phyloP scores from a whole-genome alignment of 2,113 vertebrate genomes.

The Triplophysa dalaica region DNA sequence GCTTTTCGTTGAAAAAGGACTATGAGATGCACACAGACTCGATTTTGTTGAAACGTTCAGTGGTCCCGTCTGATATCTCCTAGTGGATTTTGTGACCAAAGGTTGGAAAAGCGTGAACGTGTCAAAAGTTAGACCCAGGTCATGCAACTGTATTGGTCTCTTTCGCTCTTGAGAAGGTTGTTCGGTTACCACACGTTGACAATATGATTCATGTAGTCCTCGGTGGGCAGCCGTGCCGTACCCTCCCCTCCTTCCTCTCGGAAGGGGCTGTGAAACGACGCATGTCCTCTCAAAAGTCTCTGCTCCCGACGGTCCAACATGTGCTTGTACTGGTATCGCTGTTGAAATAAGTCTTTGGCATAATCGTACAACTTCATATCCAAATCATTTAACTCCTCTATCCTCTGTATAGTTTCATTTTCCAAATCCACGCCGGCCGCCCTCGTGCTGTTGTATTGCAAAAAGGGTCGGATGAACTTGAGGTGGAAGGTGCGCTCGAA shows the following conservation, averaged over 20 bases:
- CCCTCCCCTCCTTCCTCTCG: constrained; percentile 53
- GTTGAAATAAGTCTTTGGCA: constrained; percentile 95
- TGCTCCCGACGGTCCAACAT: constrained; percentile 92
- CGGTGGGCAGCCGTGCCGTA: constrained; percentile 85
- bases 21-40: not conserved
- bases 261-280: constrained; percentile 66
- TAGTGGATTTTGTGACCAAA: not conserved
- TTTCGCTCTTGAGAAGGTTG: constrained; percentile 38
- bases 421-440: constrained; percentile 93
- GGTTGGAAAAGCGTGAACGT: not conserved
- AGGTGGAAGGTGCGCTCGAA: constrained; percentile 96
- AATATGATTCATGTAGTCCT: constrained; percentile 99
- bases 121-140: not conserved
- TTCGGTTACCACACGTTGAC: constrained; percentile 93
- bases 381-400: constrained; percentile 95
- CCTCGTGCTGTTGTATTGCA: constrained; percentile 97
- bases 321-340: constrained; percentile 94
- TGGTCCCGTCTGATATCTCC: not conserved
- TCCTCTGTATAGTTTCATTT: constrained; percentile 85
- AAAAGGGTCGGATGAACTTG: constrained; percentile 95
- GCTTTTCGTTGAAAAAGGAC: not conserved
- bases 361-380: constrained; percentile 99
- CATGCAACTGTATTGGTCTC: not conserved
- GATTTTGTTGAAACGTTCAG: not conserved
- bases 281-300: constrained; percentile 83